Evolutionary conservation across 2,888 invertebrate genomes (phyloP), one percentile per base, ranked within the genome.

Genomic region (Cenopis cana): DNA sequence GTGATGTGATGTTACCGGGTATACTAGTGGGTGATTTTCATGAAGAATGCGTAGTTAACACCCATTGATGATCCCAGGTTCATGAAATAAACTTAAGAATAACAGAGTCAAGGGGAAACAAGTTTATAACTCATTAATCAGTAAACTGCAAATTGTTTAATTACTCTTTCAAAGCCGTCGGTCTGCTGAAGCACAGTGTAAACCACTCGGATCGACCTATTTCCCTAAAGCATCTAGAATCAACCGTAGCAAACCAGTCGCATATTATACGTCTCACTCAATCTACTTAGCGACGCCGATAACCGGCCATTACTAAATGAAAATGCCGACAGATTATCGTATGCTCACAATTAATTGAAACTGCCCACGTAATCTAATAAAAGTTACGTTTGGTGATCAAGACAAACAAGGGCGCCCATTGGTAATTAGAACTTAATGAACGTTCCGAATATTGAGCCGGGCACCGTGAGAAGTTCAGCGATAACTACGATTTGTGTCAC

Each of bases 391-490:
- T 89, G 84, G 86, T 89, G 91, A 88, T 86, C 89, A 88, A 90
- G 92, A 93, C 93, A 91, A 93, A 93, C 92, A 92, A 91, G 92
- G 87, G 91, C 91, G 89, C 86, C 89, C 93, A 92, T 88, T 89
- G 86, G 92, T 93, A 93, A 93, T 93, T 92, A 92, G 92, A 90
- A 90, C 88, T 88, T 93, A 93, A 93, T 93, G 92, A 93, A 92
- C 93, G 91, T 89, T 87, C 84, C 78, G 87, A 86, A 91, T 91
- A 92, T 91, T 88, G 88, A 90, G 90, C 89, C 84, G 86, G 89
- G 88, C 90, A 91, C 90, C 93, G 93, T 93, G 93, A 93, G 93
- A 93, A 92, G 89, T 87, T 85, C 77, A 79, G 84, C 87, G 93
- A 93, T 93, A 93, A 91, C 89, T 85, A 88, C 88, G 90, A 93